Evolutionary conservation across 1,140 invertebrate genomes (phyloP).

Genomic region (Diorhabda sublineata): DNA sequence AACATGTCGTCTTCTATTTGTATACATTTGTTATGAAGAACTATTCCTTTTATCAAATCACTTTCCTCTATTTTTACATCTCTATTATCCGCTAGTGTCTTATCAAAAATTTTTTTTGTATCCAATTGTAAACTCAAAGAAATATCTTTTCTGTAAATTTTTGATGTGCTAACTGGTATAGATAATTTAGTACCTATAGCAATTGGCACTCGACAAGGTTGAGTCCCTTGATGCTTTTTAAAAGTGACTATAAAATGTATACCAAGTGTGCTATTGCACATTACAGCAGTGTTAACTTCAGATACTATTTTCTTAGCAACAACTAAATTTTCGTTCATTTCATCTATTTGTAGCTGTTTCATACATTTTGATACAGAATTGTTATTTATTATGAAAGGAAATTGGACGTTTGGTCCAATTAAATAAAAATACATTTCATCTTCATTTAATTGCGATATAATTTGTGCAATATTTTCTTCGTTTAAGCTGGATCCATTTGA

Average conservation of each 20-base stretch:
- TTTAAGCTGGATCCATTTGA: neutral
- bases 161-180: slow-evolving; percentile 24
- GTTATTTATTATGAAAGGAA: slow-evolving; percentile 21
- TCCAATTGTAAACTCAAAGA: slow-evolving; percentile 16
- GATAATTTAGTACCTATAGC: slow-evolving; percentile 19
- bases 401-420: slow-evolving; percentile 27
- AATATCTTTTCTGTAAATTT: slow-evolving; percentile 16
- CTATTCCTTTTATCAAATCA: slow-evolving; percentile 26
- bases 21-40: slow-evolving; percentile 30
- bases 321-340: neutral
- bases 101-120: neutral
- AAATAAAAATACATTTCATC: slow-evolving; percentile 29
- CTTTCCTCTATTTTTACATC: slow-evolving; percentile 17
- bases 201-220: slow-evolving; percentile 30
- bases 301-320: slow-evolving; percentile 21
- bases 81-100: slow-evolving; percentile 26
- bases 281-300: slow-evolving; percentile 20
- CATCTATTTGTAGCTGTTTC: slow-evolving; percentile 12
- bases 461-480: slow-evolving; percentile 9
- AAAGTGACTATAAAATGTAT: slow-evolving; percentile 27
- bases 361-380: slow-evolving; percentile 25
- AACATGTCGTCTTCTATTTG: slow-evolving; percentile 27
- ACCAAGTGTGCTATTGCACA: slow-evolving; percentile 26
- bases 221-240: slow-evolving; percentile 23
- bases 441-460: slow-evolving; percentile 17